Conservation (phyloP, 2,113 vertebrate genomes). For the Orientallactaga bullata region DNA sequence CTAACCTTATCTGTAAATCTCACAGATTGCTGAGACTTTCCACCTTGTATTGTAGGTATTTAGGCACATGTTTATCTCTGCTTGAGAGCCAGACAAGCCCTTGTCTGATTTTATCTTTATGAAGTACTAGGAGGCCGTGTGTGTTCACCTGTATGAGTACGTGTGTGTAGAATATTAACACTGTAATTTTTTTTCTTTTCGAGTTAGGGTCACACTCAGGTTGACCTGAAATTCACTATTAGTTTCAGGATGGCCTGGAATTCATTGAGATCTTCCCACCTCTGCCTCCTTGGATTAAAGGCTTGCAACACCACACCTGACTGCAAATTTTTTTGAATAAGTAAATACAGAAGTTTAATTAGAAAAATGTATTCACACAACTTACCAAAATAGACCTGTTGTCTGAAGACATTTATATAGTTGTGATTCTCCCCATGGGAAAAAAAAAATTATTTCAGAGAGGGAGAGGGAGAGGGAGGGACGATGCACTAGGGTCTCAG, state of each 20-base stretch:
- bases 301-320: no score
- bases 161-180: conserved; percentile 4
- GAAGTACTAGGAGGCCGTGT: background rate
- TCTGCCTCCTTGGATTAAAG: no score
- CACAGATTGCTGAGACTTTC: conserved; percentile 3
- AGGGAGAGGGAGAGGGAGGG: no score
- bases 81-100: conserved; percentile 4
- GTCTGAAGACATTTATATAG: background rate
- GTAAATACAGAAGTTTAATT: conserved; percentile 42
- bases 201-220: no score
- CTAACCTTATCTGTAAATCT: conserved; percentile 60
- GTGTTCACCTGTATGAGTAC: background rate
- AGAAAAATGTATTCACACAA: conserved; percentile 45
- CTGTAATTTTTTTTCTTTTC: background rate
- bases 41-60: conserved; percentile 32
- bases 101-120: conserved; percentile 55
- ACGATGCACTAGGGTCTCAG: no score
- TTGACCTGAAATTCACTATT: no score
- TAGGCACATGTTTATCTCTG: conserved; percentile 50
- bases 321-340: conserved; percentile 26
- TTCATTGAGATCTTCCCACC: no score
- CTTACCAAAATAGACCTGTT: conserved; percentile 18
- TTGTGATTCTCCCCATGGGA: conserved; percentile 31
- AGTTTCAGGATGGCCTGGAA: no score
- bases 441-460: background rate